phyloP scores from a whole-genome alignment of 2,113 vertebrate species.

The Phalacrocorax pelagicus region DNA sequence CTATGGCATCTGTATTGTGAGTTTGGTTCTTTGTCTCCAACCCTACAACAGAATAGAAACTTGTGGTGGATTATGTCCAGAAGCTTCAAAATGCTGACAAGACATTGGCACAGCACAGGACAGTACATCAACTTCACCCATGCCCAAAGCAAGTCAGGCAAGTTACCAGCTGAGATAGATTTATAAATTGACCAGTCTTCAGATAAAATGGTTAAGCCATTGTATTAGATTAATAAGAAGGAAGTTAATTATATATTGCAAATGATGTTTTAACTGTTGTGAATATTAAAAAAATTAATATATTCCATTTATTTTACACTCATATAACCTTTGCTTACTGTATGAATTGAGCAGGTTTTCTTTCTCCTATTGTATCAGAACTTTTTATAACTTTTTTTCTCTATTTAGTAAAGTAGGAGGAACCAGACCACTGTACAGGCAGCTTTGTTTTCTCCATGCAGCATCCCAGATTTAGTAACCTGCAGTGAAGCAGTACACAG shows the following conservation, averaged over 20 bases:
- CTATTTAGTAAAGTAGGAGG: background rate
- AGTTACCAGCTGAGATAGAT: background rate
- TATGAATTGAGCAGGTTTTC: background rate
- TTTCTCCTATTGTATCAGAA: background rate
- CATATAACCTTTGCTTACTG: background rate
- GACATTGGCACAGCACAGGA: background rate
- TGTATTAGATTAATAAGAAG: background rate
- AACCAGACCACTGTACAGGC: rapidly evolving
- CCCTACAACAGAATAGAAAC: background rate
- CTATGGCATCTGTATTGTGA: background rate
- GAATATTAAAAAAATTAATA: background rate
- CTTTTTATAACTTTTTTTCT: background rate
- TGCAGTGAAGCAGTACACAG: background rate
- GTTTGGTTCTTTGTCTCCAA: background rate
- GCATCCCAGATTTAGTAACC: rapidly evolving
- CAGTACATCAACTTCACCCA: background rate
- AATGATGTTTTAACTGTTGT: background rate
- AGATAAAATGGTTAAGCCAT: background rate
- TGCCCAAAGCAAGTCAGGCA: background rate
- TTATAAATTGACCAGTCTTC: background rate
- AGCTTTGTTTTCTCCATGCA: background rate
- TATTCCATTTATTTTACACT: background rate
- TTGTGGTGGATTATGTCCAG: background rate
- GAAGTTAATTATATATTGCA: background rate
- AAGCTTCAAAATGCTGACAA: background rate